A percentile compares a stretch with the other conserved stretches of the same genome.
Evolutionary conservation across 1,140 invertebrate genomes (phyloP).

Genomic region (Orius insidiosus): DNA sequence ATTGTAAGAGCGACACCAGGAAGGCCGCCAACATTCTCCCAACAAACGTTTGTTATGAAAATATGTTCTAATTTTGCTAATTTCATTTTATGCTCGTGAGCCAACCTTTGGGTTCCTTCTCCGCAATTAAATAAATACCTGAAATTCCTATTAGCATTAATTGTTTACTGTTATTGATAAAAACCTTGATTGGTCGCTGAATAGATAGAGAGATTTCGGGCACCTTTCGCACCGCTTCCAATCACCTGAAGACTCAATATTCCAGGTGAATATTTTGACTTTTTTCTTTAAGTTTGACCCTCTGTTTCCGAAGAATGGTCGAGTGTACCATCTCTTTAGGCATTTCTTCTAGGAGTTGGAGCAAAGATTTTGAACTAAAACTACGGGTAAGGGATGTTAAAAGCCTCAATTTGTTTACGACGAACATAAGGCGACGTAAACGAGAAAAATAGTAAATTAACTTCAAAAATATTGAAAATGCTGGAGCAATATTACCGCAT

Average conservation of each 20-base stretch:
- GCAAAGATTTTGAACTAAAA: too few relatives aligned
- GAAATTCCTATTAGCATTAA: too few relatives aligned
- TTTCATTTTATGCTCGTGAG: slow-evolving; percentile 72
- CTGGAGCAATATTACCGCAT: too few relatives aligned
- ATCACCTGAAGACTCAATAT: slow-evolving; percentile 57
- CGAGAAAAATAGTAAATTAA: too few relatives aligned
- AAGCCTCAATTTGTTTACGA: too few relatives aligned
- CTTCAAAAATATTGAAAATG: too few relatives aligned
- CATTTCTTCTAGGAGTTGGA: slow-evolving; percentile 7
- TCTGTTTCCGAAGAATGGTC: slow-evolving; percentile 16
- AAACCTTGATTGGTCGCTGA: slow-evolving; percentile 57
- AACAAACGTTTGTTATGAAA: slow-evolving; percentile 67
- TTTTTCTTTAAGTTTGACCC: slow-evolving; percentile 22
- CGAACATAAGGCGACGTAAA: too few relatives aligned
- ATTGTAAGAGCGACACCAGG: slow-evolving; percentile 66
- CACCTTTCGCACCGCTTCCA: slow-evolving; percentile 53
- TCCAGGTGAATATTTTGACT: slow-evolving; percentile 40
- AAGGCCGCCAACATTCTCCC: slow-evolving; percentile 70
- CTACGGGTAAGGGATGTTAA: too few relatives aligned
- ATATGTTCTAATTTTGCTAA: slow-evolving; percentile 64
- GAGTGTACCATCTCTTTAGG: slow-evolving; percentile 16
- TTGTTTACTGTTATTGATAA: slow-evolving; percentile 2
- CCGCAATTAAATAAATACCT: slow-evolving; percentile 89
- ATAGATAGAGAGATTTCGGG: slow-evolving; percentile 55
- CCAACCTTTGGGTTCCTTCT: slow-evolving; percentile 73